A percentile compares a stretch with the other conserved stretches of the same genome.
phyloP scores from a whole-genome alignment of 2,888 invertebrate genomes.

The Drosophila meridiana region DNA sequence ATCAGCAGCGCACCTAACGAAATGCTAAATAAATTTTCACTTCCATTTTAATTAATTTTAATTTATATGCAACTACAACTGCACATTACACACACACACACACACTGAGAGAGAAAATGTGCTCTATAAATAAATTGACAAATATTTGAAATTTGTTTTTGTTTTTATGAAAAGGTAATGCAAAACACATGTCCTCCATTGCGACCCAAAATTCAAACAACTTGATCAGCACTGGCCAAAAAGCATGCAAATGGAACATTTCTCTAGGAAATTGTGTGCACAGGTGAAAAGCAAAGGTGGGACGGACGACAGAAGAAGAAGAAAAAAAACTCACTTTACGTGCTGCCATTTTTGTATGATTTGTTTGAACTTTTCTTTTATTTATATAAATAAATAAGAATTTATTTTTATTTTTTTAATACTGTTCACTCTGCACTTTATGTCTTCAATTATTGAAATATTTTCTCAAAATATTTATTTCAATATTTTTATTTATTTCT shows the following conservation, averaged over 20 bases:
- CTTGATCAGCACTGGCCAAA: slow-evolving; percentile 7
- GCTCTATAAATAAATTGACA: slow-evolving; percentile 74
- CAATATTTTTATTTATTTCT: slow-evolving; percentile 6
- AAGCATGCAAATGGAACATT: slow-evolving; percentile 44
- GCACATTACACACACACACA: slow-evolving; percentile 38
- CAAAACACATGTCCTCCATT: slow-evolving; percentile 78
- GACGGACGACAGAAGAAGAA: background rate
- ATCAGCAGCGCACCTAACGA: slow-evolving; percentile 70
- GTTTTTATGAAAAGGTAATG: slow-evolving; percentile 73
- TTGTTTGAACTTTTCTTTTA: slow-evolving; percentile 32
- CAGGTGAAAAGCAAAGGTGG: slow-evolving; percentile 21
- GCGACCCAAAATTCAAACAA: slow-evolving; percentile 24
- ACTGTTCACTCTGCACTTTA: slow-evolving; percentile 53
- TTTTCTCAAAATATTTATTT: slow-evolving; percentile 30
- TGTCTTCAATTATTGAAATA: slow-evolving; percentile 10
- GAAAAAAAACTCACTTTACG: slow-evolving; percentile 73
- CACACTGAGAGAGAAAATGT: slow-evolving; percentile 38
- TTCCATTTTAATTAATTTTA: slow-evolving; percentile 80
- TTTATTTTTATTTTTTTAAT: slow-evolving; percentile 40
- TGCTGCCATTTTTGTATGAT: slow-evolving; percentile 70
- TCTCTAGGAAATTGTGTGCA: slow-evolving; percentile 27
- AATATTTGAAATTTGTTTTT: slow-evolving; percentile 45
- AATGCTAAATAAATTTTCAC: slow-evolving; percentile 77
- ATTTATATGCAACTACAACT: slow-evolving; percentile 75
- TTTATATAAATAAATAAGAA: slow-evolving; percentile 23